Evolutionary conservation across 2,113 vertebrate species (phyloP), one percentile per base, ranked within the genome.

Genomic region (Merops nubicus): DNA sequence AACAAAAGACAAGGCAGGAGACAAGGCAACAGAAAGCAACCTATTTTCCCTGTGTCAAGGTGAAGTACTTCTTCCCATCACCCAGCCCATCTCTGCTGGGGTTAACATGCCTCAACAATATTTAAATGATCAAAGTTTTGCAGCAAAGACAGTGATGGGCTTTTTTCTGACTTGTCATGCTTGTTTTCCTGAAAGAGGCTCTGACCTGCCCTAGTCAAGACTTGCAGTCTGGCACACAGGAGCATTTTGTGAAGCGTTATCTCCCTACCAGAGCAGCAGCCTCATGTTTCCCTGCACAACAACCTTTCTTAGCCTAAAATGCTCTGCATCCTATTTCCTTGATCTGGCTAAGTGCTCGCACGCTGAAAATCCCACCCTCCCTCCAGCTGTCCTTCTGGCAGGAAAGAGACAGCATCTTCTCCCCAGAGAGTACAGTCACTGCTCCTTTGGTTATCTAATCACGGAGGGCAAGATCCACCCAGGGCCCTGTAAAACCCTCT

Each of bases 371-470:
- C 91, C 94, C 93, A 96, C 90, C 93, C 91, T 96, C 92, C 92
- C 89, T 95, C 95, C 96, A 96, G 95, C 96, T 96, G 96, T 96
- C 97, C 96, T 95, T 91, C 93, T 96, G 95, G 97, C 94, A 97
- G 94, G 73, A 23, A 95, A 93, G 82, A 96, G 90, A 64, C 96
- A 93, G 96, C 91, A 45, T 94, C 95, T 94, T 29, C 95, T 91
- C 96, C 75, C 92, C 2, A 19, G 95, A 93, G 96, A 96, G 88
- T 60, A 75, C 92, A 95, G 96, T 86, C 93, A 93, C 95, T 93
- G 96, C 96, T 97, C 96, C 96, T 97, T 97, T 96, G 95, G 88
- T 96, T 96, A 97, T 78, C 92, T 96, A 94, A 97, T 96, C 95
- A 69, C 82, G 86, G 92, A 93, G 92, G 93, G 96, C 88, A 95